Evolutionary conservation across 1,140 invertebrate genomes (phyloP), one percentile per base, ranked within the genome.

Genomic region (Metopolophium dirhodum): DNA sequence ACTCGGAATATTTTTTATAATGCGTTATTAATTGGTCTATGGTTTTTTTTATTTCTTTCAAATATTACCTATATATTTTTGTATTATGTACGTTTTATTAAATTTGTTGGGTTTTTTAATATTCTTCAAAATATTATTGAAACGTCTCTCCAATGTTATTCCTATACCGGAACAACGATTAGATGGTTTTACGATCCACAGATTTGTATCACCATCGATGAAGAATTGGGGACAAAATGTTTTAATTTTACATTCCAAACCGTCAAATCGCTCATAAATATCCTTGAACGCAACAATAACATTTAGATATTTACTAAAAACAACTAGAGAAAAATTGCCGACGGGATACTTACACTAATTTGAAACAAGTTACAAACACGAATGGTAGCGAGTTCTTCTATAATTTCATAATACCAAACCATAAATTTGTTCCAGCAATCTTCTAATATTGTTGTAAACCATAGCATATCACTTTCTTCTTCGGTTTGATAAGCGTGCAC

Each of bases 51-150:
- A 4, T n/a, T 68, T n/a, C 14, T n/a, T 68, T 37, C 3, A 35
- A 41, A 35, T 51, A 35, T 26, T 92, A 92, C 91, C 90, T 54
- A 92, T 92, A 54, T 92, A 85, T 83, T 92, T 85, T 45, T 92
- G 91, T 45, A 92, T 45, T 49, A 83, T 57, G 49, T 41, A 92
- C 7, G 8, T 54, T 30, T 51, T n/a, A 23, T 26, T 54, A 7
- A 9, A 49, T 8, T 20, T 37, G 8, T 51, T 41, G 0, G 30
- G 18, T 7, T 3, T 26, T 11, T 68, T 23, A 47, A 91, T 22
- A 9, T 37, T 37, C 51, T 83, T 91, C 22, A 49, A 51, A 82
- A 91, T 91, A 22, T 51, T 77, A 37, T 77, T 35, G 7, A 91
- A 26, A 91, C 49, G 35, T 51, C 45, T 91, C 30, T 91, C 49